Conservation (phyloP, 2,797 vertebrate species). For the Rhadinocentrus ornatus region DNA sequence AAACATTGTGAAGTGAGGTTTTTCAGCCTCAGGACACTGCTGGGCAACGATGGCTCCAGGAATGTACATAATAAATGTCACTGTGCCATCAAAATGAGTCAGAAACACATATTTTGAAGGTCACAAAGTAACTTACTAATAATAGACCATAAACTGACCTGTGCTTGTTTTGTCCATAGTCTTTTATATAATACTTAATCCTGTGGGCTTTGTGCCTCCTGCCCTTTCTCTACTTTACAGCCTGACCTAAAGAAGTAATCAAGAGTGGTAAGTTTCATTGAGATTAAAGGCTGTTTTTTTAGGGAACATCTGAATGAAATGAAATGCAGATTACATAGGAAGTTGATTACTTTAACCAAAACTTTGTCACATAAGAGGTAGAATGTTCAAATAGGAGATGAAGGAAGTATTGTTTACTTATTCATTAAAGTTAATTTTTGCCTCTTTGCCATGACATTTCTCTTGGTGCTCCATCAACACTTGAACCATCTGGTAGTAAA, state of each 20-base stretch:
- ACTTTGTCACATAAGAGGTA: not conserved
- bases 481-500: conserved; percentile 17
- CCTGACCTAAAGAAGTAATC: too few species aligned
- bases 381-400: not conserved
- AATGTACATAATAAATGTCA: not conserved
- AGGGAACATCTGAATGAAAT: not conserved
- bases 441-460: not conserved
- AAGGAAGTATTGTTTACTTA: conserved; percentile 12
- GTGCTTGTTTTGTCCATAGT: not conserved
- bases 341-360: not conserved
- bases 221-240: too few species aligned
- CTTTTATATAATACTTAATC: not conserved
- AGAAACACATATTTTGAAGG: not conserved
- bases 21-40: not conserved
- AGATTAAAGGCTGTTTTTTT: too few species aligned
- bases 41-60: not conserved
- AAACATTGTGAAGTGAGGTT: not conserved
- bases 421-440: conserved; percentile 13
- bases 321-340: not conserved
- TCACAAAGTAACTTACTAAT: not conserved
- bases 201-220: not conserved
- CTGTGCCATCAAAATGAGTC: not conserved
- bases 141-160: not conserved
- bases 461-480: conserved; percentile 39
- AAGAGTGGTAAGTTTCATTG: too few species aligned